Evolutionary conservation across 2,797 vertebrate species (phyloP).

Genomic region (Gadopsis bispinosus): DNA sequence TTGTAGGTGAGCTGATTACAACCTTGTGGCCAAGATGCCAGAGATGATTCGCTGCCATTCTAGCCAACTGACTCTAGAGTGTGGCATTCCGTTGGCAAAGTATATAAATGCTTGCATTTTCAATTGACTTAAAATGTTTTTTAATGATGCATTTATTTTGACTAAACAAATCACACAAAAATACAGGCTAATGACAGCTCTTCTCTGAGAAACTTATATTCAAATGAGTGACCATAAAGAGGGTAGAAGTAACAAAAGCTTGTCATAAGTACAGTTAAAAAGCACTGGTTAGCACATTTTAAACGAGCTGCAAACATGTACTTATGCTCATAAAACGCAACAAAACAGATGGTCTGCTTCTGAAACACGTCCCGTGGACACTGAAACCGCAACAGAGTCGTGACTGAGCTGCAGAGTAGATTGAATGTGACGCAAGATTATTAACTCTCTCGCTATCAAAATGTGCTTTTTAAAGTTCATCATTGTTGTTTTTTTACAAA

Average conservation of each 20-base stretch:
- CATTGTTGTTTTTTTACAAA: not conserved
- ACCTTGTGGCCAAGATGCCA: not conserved
- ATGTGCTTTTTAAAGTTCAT: not conserved
- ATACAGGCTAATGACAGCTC: too few relatives aligned
- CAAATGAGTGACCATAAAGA: too few relatives aligned
- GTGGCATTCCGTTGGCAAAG: not conserved
- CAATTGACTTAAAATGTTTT: not conserved
- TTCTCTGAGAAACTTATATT: too few relatives aligned
- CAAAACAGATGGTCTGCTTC: not conserved
- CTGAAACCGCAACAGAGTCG: too few relatives aligned
- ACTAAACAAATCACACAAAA: too few relatives aligned
- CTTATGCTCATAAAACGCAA: too few relatives aligned
- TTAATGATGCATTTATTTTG: too few relatives aligned
- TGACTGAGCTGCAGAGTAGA: too few relatives aligned
- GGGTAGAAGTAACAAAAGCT: too few relatives aligned
- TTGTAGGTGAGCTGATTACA: not conserved
- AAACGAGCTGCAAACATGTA: too few relatives aligned
- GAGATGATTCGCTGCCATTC: not conserved
- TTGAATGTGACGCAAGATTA: too few relatives aligned
- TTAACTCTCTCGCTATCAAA: not conserved
- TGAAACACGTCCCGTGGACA: not conserved
- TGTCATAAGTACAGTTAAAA: not conserved
- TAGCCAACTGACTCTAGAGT: not conserved
- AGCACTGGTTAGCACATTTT: not conserved
- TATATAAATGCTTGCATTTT: not conserved